These are phyloP conservation scores for Galeopsomyia nigrocyanea DNA, from an alignment of 2,888 invertebrate species.

Conservation along the genomic window DNA sequence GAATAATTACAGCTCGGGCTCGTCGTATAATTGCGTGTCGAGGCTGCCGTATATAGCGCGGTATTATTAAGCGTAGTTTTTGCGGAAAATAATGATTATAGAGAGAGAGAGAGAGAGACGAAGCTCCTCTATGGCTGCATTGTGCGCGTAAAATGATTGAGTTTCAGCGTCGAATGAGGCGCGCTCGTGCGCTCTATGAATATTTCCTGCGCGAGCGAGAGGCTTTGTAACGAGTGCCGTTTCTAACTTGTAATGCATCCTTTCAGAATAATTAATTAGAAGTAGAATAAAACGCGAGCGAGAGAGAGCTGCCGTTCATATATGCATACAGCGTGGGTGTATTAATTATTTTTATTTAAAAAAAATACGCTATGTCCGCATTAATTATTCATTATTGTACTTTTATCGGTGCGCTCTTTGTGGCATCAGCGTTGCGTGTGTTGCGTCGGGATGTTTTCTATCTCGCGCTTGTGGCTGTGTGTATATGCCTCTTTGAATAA, in stretches of 20 bases:
- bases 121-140: constrained; percentile 18
- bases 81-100: constrained; percentile 43
- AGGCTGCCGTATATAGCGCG: constrained; percentile 3
- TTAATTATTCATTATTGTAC: constrained; percentile 32
- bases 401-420: neutral
- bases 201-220: constrained; percentile 24
- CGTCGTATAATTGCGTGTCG: constrained; percentile 37
- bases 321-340: neutral
- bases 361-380: neutral
- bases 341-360: constrained; percentile 38
- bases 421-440: neutral
- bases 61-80: constrained; percentile 42
- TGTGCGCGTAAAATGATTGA: constrained; percentile 44
- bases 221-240: constrained; percentile 37
- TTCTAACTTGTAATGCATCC: constrained; percentile 45
- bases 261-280: constrained; percentile 46
- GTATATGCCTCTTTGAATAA: no score
- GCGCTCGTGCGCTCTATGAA: constrained; percentile 33
- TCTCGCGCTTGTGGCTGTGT: no score
- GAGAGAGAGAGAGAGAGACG: neutral
- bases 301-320: neutral
- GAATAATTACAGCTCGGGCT: constrained; percentile 39
- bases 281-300: constrained; percentile 6
- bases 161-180: constrained; percentile 36
- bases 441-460: no score